Percentiles rank a stretch among this genome's conserved stretches.
Evolutionary conservation across 2,888 invertebrate genomes (phyloP).

Genomic region (Alviniconcha strummeri): DNA sequence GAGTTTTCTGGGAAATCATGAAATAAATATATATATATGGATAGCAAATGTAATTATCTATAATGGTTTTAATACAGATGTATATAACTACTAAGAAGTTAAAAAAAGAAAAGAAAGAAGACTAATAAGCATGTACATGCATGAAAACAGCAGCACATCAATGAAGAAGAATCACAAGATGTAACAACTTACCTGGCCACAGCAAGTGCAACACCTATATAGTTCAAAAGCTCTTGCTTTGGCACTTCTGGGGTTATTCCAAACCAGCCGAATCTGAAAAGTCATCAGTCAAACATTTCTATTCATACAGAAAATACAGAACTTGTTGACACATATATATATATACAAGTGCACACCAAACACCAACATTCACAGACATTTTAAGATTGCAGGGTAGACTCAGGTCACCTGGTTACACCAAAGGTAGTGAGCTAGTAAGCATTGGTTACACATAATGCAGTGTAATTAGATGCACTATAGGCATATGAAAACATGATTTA

Average conservation of each 20-base stretch:
- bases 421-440: too few species aligned
- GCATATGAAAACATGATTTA: background rate
- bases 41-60: too few species aligned
- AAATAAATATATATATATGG: too few species aligned
- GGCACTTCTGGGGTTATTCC: conserved; percentile 65
- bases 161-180: background rate
- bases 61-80: too few species aligned
- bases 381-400: background rate
- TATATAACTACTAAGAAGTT: too few species aligned
- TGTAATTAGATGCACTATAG: background rate
- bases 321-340: background rate
- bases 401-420: too few species aligned
- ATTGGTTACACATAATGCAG: background rate
- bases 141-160: too few species aligned
- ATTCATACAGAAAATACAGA: background rate
- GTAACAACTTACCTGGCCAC: conserved; percentile 59
- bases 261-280: conserved; percentile 70
- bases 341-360: background rate
- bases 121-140: too few species aligned
- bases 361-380: background rate
- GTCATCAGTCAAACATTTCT: background rate
- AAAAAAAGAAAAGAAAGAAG: too few species aligned
- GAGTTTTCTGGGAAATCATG: too few species aligned
- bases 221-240: conserved; percentile 62
- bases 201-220: conserved; percentile 66